Evolutionary conservation across 92 coral and sea anemone genomes (phyloP), one percentile per base, ranked within the genome.

Genomic region (Epizoanthus illoricatus): DNA sequence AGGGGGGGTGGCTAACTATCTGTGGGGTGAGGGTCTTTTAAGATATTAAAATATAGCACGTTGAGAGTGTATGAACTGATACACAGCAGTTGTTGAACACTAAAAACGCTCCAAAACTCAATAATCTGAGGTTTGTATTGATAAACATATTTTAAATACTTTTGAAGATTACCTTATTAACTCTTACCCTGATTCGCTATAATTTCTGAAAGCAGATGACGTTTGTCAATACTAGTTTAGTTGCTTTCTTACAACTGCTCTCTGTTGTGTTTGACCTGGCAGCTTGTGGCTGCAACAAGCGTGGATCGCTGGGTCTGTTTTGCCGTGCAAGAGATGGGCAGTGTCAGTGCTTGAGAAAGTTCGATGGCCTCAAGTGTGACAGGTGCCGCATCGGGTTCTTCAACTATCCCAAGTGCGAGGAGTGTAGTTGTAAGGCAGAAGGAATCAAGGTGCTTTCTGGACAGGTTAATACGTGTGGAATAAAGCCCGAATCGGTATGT

Each of bases 371-470:
- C 65, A 91, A 89, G 57, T 97, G 99, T 68, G 86, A 91, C 64
- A 89, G 85, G 57, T 97, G 99, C 39, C 92, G 98, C 24, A 84
- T 93, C 15, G 99, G 99, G 5, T 97, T 84, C 78, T 94, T 80
- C 81, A 92, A 94, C 71, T 97, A 88, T 79, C 99, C 99, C 18
- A 81, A 70, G 20, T 97, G 99, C 83, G 85, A 94, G 85, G 89
- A 87, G 70, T 97, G 99, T 56, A 90, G 88, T 81, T 97, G 99
- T 72, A 86, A 91, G 58, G 94, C 98, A 40, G 95, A 92, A 15
- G 99, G 99, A 61, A 90, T 97, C 55, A 89, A 89, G 47, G 84
- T 91, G 18, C 63, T 87, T 5, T 90, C 88, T 19, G 98, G 97
- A 21, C 87, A 88, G 49, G 82, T 76, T 64, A 87, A 93, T 36